Evolutionary conservation across 2,113 vertebrate genomes (phyloP), one percentile per base, ranked within the genome.

Genomic region (Cebus imitator): DNA sequence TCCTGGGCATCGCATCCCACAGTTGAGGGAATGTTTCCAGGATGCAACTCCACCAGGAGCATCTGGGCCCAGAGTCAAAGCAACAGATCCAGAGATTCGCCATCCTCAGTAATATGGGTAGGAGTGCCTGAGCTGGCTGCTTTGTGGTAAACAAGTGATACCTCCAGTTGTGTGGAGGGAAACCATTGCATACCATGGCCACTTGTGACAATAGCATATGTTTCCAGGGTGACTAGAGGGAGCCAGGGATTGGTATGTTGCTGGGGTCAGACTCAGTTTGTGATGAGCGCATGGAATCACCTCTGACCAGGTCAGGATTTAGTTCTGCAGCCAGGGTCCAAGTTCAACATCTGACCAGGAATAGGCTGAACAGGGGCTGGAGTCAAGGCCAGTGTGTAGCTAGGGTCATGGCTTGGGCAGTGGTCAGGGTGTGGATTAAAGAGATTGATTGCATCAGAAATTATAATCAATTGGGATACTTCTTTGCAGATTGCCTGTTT

Each of bases 391-490:
- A 85, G 64, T 58, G 32, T 35, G 16, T 37, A 40, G 21, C 14
- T 72, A 87, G 35, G 5, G 11, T 18, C 50, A 43, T 25, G 58
- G 58, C 57, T 25, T 75, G 12, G 58, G 40, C 55, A 55, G 58
- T 14, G n/a, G 72, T 55, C 11, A 45, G 23, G 61, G 18, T 3
- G 0, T 10, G 64, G 37, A 55, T 23, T 21, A 8, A 10, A 12
- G n/a, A 23, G n/a, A 37, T 2, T 8, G 2, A 7, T 8, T 40
- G 8, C 66, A 50, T 48, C 32, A 35, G 50, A 85, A 64, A 21
- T n/a, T 40, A 58, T 18, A 9, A 6, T 48, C 5, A 20, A 5
- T 1, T 14, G 58, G 30, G 20, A 57, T 2, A 18, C 1, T 6
- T 73, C 10, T 25, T 57, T 16, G 40, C 2, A 35, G 30, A 14